Evolutionary conservation across 2,888 invertebrate genomes (phyloP).

Genomic region (Clostera curtula): DNA sequence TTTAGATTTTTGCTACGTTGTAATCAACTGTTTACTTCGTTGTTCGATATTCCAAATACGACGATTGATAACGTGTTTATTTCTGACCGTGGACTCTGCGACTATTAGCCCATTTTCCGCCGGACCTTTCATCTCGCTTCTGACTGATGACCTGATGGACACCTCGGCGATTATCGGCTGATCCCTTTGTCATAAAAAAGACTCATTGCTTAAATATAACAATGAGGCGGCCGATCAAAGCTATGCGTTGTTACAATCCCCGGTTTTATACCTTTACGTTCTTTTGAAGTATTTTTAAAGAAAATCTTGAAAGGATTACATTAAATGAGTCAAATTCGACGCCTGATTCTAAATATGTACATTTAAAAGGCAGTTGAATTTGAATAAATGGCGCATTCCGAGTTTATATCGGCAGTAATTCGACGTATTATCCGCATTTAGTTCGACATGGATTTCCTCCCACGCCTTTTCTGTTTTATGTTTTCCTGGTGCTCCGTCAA

Average conservation of each 20-base stretch:
- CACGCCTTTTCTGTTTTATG: neutral
- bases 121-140: constrained; percentile 50
- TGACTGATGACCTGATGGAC: constrained; percentile 68
- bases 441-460: neutral
- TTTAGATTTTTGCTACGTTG: no score
- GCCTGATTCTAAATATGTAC: neutral
- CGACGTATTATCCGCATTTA: neutral
- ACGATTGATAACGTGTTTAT: no score
- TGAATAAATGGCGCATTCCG: neutral
- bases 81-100: constrained; percentile 10
- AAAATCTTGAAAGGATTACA: neutral
- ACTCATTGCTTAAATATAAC: constrained; percentile 41
- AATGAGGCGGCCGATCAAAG: constrained; percentile 57
- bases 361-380: neutral
- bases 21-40: no score
- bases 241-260: constrained; percentile 12
- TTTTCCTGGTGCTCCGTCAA: no score
- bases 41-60: no score
- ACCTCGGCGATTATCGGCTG: constrained; percentile 56
- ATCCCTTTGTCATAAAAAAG: constrained; percentile 54
- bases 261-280: constrained; percentile 4
- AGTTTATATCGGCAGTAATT: neutral
- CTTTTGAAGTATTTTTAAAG: constrained; percentile 3
- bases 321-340: neutral
- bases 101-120: constrained; percentile 25